Conservation (phyloP, 35 echinoderm and acorn worm species). For the Heliocidaris erythrogramma region DNA sequence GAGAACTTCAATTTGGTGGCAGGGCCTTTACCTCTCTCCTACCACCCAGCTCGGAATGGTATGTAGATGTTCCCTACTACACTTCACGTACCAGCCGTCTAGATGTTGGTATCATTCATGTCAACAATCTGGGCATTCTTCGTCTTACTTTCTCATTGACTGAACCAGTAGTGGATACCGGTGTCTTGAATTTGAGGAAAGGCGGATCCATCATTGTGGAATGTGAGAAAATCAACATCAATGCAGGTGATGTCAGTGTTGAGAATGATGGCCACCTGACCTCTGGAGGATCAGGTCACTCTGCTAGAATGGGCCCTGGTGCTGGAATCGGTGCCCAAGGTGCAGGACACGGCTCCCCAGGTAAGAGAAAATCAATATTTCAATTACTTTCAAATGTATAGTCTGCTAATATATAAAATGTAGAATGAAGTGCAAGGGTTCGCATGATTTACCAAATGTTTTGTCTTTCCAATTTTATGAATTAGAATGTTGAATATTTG, state of each 20-base stretch:
- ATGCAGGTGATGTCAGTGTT: slow-evolving; percentile 57
- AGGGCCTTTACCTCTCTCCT: slow-evolving; percentile 65
- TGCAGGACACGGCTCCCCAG: slow-evolving; percentile 80
- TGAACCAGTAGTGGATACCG: slow-evolving; percentile 62
- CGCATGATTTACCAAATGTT: too few relatives aligned
- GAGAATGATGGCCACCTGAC: slow-evolving; percentile 61
- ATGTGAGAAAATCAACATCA: slow-evolving; percentile 52
- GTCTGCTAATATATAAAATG: too few relatives aligned
- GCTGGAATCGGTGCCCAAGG: slow-evolving; percentile 50
- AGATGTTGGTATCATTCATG: slow-evolving; percentile 31
- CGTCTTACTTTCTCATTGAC: slow-evolving; percentile 39
- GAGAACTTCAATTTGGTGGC: slow-evolving; percentile 70
- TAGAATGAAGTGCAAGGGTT: too few relatives aligned
- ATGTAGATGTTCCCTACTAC: slow-evolving; percentile 64
- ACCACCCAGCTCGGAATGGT: slow-evolving; percentile 67
- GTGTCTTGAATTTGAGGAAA: slow-evolving; percentile 63
- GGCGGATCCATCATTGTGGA: slow-evolving; percentile 62
- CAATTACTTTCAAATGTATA: too few relatives aligned
- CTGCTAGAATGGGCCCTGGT: slow-evolving; percentile 56
- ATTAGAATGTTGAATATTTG: too few relatives aligned
- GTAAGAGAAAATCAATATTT: too few relatives aligned
- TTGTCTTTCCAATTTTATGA: too few relatives aligned
- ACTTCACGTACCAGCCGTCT: slow-evolving; percentile 55
- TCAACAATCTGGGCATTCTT: slow-evolving; percentile 72
- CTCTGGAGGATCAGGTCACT: slow-evolving; percentile 61